Conservation (phyloP, 2,888 invertebrate genomes). For the Apantesis nais region DNA sequence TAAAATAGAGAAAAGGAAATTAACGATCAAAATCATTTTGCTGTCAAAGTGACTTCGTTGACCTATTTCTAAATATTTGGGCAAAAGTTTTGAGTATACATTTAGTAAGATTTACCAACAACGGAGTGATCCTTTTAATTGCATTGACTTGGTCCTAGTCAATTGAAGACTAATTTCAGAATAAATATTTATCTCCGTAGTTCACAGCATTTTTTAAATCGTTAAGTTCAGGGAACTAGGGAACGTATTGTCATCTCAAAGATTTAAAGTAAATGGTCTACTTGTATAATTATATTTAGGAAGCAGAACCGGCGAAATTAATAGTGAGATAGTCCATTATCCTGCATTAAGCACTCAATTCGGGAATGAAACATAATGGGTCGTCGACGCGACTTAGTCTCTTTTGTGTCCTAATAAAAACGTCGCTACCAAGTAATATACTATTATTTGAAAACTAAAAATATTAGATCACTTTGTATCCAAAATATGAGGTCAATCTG, state of each 20-base stretch:
- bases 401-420: conserved; percentile 72
- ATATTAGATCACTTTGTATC: too few relatives aligned
- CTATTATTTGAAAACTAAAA: conserved; percentile 16
- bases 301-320: conserved; percentile 74
- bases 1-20: too few relatives aligned
- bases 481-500: neutral
- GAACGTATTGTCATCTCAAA: conserved; percentile 10
- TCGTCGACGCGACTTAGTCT: conserved; percentile 60
- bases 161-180: neutral
- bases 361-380: conserved; percentile 72
- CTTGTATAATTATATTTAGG: conserved; percentile 63
- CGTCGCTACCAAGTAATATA: conserved; percentile 63
- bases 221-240: conserved; percentile 6
- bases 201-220: neutral
- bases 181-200: neutral
- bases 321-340: conserved; percentile 79
- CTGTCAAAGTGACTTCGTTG: too few relatives aligned
- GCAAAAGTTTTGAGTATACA: neutral
- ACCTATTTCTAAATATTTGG: too few relatives aligned
- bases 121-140: too few relatives aligned
- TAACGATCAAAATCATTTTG: too few relatives aligned
- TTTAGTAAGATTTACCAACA: neutral
- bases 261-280: conserved; percentile 44
- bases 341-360: conserved; percentile 79
- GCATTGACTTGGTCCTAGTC: too few relatives aligned